Evolutionary conservation across 2,113 vertebrate species (phyloP).

Genomic region (Cheirogaleus medius): DNA sequence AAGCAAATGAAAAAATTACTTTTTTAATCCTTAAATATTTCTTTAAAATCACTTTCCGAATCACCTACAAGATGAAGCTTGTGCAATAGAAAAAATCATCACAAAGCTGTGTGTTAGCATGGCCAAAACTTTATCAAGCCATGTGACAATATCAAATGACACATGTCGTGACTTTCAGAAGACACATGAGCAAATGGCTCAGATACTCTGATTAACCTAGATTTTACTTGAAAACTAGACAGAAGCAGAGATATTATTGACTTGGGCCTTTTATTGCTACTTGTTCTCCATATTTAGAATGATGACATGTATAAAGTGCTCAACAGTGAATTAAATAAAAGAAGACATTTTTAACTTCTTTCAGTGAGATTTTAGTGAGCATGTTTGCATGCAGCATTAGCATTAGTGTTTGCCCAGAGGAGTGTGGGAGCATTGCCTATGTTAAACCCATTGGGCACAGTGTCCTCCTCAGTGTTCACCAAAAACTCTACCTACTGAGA

Average conservation of each 20-base stretch:
- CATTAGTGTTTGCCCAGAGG: background rate
- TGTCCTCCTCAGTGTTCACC: background rate
- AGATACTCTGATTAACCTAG: background rate
- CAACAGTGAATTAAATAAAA: background rate
- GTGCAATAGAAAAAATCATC: background rate
- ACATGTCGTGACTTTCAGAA: background rate
- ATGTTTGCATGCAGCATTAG: background rate
- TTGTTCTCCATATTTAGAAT: background rate
- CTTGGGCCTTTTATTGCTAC: background rate
- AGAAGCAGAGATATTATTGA: background rate
- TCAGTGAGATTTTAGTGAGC: background rate
- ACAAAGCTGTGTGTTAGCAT: background rate
- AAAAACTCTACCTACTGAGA: background rate
- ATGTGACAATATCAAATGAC: background rate
- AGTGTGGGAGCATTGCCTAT: rapidly evolving
- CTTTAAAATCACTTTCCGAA: conserved; percentile 1
- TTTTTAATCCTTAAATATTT: background rate
- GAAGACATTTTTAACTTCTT: background rate
- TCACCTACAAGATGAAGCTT: background rate
- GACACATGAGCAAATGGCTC: background rate
- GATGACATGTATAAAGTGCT: background rate
- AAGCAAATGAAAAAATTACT: background rate
- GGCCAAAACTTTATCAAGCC: background rate
- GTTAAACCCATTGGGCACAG: background rate
- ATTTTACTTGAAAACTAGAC: background rate